phyloP scores from a whole-genome alignment of 2,888 invertebrate species.

The Alloscopus bannaensis region DNA sequence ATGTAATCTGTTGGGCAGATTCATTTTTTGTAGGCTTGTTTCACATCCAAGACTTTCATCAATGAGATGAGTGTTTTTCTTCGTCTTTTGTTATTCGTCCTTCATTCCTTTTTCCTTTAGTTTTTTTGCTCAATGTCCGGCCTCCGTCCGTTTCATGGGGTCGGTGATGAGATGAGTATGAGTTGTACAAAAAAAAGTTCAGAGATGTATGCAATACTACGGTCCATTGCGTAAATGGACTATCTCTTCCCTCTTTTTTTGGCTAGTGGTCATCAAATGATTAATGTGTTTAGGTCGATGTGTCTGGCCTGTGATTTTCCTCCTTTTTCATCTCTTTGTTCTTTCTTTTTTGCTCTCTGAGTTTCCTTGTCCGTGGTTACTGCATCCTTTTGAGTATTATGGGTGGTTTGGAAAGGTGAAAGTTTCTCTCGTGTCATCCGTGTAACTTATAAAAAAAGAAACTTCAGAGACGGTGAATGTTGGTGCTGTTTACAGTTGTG shows the following conservation, averaged over 20 bases:
- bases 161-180: too few relatives aligned
- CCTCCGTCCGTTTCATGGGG: too few relatives aligned
- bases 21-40: conserved; percentile 8
- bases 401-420: too few relatives aligned
- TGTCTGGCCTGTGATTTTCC: conserved; percentile 40
- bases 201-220: conserved; percentile 26
- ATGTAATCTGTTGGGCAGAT: conserved; percentile 27
- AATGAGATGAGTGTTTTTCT: conserved; percentile 31
- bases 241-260: conserved; percentile 5
- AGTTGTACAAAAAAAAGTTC: neutral
- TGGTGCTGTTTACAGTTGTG: too few relatives aligned
- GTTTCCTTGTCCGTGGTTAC: too few relatives aligned
- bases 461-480: too few relatives aligned
- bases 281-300: conserved; percentile 53
- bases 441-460: too few relatives aligned
- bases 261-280: conserved; percentile 49
- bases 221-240: conserved; percentile 53
- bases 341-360: conserved; percentile 1
- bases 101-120: conserved; percentile 4
- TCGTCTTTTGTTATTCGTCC: neutral
- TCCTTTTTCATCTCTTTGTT: conserved; percentile 13
- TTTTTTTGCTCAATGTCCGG: neutral
- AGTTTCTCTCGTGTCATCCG: too few relatives aligned
- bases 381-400: too few relatives aligned
- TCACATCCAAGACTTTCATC: conserved; percentile 9